phyloP scores from a whole-genome alignment of 2,113 vertebrate genomes.

The Oncorhynchus gorbuscha region DNA sequence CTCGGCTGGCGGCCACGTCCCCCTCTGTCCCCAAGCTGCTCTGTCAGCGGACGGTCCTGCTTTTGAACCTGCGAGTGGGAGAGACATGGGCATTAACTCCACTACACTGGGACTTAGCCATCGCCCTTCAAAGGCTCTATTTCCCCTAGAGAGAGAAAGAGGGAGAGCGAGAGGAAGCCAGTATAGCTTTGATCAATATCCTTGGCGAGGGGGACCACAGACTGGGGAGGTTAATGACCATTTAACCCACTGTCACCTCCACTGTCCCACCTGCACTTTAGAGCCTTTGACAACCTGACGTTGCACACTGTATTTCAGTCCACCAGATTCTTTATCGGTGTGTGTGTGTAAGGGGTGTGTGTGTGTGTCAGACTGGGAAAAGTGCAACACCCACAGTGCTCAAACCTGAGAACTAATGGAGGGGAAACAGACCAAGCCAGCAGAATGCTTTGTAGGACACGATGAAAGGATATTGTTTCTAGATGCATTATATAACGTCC shows the following conservation, averaged over 20 bases:
- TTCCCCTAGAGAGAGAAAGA: constrained; percentile 32
- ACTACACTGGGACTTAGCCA: constrained; percentile 29
- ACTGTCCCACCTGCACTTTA: constrained; percentile 43
- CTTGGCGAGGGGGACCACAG: constrained; percentile 42
- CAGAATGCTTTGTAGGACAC: background rate
- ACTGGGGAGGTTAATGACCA: constrained; percentile 62
- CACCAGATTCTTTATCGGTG: constrained; percentile 6
- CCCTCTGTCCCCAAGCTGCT: background rate
- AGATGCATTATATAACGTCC: too few relatives aligned
- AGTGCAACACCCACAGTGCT: background rate
- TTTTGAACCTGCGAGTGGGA: constrained; percentile 33
- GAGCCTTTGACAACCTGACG: constrained; percentile 54
- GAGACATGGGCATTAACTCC: constrained; percentile 39
- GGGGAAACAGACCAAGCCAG: background rate
- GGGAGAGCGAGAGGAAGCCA: background rate
- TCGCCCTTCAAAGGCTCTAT: constrained; percentile 53
- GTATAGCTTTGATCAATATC: constrained; percentile 66
- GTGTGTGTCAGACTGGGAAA: background rate
- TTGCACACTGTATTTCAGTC: constrained; percentile 39
- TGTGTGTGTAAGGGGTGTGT: background rate
- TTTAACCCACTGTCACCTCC: constrained; percentile 65
- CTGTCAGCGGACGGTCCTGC: constrained; percentile 20
- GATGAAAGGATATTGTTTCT: too few relatives aligned
- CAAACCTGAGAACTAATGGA: too few relatives aligned
- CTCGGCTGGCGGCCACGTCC: background rate